Evolutionary conservation across 2,797 vertebrate genomes (phyloP), one percentile per base, ranked within the genome.

Genomic region (Enteromius paludinosus): DNA sequence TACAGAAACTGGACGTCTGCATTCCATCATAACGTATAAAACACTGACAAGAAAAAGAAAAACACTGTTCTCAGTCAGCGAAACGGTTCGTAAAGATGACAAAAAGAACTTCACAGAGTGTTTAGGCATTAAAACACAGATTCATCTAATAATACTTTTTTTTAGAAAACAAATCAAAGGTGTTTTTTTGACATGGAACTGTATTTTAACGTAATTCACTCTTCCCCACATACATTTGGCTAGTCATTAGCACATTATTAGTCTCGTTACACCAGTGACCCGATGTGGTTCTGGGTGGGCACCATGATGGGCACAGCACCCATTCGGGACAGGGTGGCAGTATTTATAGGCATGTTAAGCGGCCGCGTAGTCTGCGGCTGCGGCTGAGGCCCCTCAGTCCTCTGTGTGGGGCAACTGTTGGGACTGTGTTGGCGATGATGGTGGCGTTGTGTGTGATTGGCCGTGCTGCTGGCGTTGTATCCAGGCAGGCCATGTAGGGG

Each of bases 221-320:
- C 47, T 28, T 61, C 59, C 1, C 66, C 38, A 45, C 4, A 30
- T 35, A 35, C 2, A 18, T 56, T 41, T 68, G 77, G 45, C 73
- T 71, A 23, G 38, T 66, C 47, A 18, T 73, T 54, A 79, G 76
- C 35, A 84, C 35, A 74, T 43, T 25, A 45, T 30, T 20, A 17
- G 41, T 41, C 2, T 30, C 18, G 79, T 95, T 95, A 99, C 92
- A 99, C 97, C 83, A 99, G 93, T 3, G 97, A 99, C 10, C 97
- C 97, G 0, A 95, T 95, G 83, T 97, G 96, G 91, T 93, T 97
- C 87, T 97, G 97, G 3, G 95, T 93, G 0, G 97, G 96, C 86
- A 97, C 96, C 95, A 96, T 96, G 84, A 98, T 92, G 0, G 97
- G 94, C 0, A 98, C 91, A 0, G 93, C 94, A 0, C 96, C 97